phyloP scores from a whole-genome alignment of 2,797 vertebrate species.

The Brachyalestes nurse region DNA sequence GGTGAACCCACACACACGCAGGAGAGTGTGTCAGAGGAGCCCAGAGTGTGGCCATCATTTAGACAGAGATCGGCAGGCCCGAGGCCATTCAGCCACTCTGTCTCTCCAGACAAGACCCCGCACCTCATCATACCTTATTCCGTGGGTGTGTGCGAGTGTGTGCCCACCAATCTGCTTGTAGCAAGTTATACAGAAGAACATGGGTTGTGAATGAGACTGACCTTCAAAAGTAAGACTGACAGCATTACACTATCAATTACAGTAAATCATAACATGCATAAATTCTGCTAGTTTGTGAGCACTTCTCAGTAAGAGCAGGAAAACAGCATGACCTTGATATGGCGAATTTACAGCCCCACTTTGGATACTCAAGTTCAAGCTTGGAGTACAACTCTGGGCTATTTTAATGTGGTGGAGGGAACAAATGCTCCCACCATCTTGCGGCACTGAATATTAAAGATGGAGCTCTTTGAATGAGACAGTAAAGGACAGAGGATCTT shows the following conservation, averaged over 20 bases:
- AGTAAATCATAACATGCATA: conserved; percentile 68
- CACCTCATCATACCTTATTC: conserved; percentile 40
- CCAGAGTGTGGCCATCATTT: conserved; percentile 56
- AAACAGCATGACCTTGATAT: conserved; percentile 83
- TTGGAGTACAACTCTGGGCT: conserved; percentile 68
- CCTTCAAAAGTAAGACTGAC: conserved; percentile 41
- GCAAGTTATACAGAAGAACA: conserved; percentile 37
- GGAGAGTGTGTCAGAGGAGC: conserved; percentile 33
- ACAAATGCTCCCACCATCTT: conserved; percentile 81
- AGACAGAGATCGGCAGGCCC: conserved; percentile 51
- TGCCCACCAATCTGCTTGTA: conserved; percentile 16
- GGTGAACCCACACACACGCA: conserved; percentile 2
- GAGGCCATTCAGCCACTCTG: conserved; percentile 46
- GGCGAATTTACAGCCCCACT: conserved; percentile 78
- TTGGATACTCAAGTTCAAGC: conserved; percentile 78
- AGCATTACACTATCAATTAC: conserved; percentile 50
- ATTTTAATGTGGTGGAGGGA: conserved; percentile 61
- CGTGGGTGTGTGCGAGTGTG: conserved; percentile 29
- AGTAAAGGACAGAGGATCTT: conserved; percentile 84
- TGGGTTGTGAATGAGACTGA: conserved; percentile 45
- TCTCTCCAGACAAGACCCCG: conserved; percentile 47
- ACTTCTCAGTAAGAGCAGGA: conserved; percentile 60
- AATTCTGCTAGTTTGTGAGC: conserved; percentile 75
- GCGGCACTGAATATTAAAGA: conserved; percentile 84
- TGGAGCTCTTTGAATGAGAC: conserved; percentile 81